A percentile compares a stretch with the other conserved stretches of the same genome.
phyloP scores from a whole-genome alignment of 2,797 vertebrate species.

The Sebastes cheni region DNA sequence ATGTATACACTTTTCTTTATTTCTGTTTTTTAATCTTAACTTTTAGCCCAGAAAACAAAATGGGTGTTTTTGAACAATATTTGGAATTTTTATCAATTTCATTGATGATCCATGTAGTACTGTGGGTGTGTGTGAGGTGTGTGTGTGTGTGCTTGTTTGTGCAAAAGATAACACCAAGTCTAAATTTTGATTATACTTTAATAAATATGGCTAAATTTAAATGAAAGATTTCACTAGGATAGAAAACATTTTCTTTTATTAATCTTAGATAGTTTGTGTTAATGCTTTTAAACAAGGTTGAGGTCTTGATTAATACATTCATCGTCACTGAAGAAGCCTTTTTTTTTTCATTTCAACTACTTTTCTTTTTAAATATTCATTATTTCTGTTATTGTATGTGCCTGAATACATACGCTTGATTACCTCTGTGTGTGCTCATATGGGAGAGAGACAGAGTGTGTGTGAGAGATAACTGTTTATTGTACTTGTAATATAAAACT shows the following conservation, averaged over 20 bases:
- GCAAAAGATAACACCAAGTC: constrained; percentile 58
- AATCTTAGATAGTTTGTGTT: constrained; percentile 61
- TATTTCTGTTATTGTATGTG: constrained; percentile 79
- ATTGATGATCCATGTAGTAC: constrained; percentile 71
- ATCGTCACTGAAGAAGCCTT: constrained; percentile 52
- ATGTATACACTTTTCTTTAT: constrained; percentile 71
- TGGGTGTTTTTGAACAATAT: constrained; percentile 67
- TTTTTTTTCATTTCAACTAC: constrained; percentile 43
- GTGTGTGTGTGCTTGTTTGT: constrained; percentile 51
- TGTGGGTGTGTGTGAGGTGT: constrained; percentile 39
- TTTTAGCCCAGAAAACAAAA: constrained; percentile 57
- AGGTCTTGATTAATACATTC: constrained; percentile 47
- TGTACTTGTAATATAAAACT: constrained; percentile 75
- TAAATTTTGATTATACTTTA: constrained; percentile 38
- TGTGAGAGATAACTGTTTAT: constrained; percentile 70
- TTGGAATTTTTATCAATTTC: constrained; percentile 66
- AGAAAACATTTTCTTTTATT: constrained; percentile 36
- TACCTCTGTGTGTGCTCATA: constrained; percentile 81
- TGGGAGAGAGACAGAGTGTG: constrained; percentile 63
- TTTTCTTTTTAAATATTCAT: constrained; percentile 58
- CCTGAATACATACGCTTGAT: constrained; percentile 84
- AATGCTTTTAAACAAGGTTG: constrained; percentile 57
- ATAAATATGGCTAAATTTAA: constrained; percentile 41
- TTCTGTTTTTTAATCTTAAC: constrained; percentile 62
- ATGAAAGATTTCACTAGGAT: constrained; percentile 23